Evolutionary conservation across 2,888 invertebrate genomes (phyloP).

Genomic region (Ecdyonurus torrentis): DNA sequence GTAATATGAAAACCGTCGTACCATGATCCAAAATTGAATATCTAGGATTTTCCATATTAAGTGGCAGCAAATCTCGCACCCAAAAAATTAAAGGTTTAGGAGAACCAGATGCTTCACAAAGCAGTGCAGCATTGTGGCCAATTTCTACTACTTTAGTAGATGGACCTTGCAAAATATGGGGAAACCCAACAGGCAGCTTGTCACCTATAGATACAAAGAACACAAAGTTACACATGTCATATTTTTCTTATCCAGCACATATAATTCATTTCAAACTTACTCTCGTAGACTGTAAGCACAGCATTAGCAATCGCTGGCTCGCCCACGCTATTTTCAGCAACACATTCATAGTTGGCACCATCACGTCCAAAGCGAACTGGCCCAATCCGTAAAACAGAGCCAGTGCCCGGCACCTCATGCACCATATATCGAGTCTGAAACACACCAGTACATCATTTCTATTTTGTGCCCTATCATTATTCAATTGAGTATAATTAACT

Average conservation of each 20-base stretch:
- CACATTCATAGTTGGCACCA: constrained; percentile 84
- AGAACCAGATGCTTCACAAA: constrained; percentile 30
- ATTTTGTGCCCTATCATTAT: no score
- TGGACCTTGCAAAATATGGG: constrained; percentile 31
- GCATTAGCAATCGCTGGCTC: constrained; percentile 86
- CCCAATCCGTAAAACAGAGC: constrained; percentile 66
- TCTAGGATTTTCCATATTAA: constrained; percentile 12
- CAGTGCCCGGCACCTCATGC: constrained; percentile 19
- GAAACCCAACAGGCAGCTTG: constrained; percentile 30
- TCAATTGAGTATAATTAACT: no score
- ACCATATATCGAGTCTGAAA: constrained; percentile 17
- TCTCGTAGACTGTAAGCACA: constrained; percentile 73
- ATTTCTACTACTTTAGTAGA: constrained; percentile 35
- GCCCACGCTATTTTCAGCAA: constrained; percentile 93
- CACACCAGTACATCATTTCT: no score
- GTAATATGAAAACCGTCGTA: neutral
- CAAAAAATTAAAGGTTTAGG: constrained; percentile 29
- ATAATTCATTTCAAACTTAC: constrained; percentile 40
- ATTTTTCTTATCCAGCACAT: neutral
- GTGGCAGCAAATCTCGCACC: constrained; percentile 34
- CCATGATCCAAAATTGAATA: neutral
- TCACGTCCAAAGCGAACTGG: constrained; percentile 74
- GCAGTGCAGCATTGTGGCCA: constrained; percentile 31
- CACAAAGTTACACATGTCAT: neutral
- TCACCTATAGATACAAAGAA: neutral